A percentile compares a stretch with the other conserved stretches of the same genome.
phyloP scores from a whole-genome alignment of 1,140 invertebrate genomes.

The Meloidogyne floridensis region DNA sequence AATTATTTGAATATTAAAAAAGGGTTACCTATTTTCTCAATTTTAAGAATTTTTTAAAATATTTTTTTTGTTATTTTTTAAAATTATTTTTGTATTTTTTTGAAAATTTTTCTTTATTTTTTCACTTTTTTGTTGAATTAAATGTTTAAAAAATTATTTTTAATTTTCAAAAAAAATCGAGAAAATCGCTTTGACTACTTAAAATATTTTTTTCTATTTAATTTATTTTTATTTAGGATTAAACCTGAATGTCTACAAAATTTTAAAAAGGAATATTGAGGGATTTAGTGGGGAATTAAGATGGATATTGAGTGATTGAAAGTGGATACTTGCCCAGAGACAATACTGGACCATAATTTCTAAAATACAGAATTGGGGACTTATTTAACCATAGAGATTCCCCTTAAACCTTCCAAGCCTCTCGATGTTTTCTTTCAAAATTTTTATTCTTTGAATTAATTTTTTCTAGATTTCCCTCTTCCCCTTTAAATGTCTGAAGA shows the following conservation, averaged over 20 bases:
- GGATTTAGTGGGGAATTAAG: too few species aligned
- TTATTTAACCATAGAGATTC: too few species aligned
- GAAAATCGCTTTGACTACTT: not conserved
- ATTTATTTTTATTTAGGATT: not conserved
- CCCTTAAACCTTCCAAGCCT: too few species aligned
- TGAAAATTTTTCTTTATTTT: not conserved
- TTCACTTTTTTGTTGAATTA: not conserved
- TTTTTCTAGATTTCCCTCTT: not conserved
- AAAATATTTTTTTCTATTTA: not conserved
- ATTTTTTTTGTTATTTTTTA: not conserved
- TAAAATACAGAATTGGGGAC: too few species aligned
- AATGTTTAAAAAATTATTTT: not conserved
- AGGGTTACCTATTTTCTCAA: not conserved
- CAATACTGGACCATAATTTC: too few species aligned
- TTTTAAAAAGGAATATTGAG: too few species aligned
- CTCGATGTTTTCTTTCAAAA: too few species aligned
- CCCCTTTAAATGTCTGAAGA: not conserved
- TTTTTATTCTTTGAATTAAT: too few species aligned
- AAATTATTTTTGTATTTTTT: constrained; percentile 7
- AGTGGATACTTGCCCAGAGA: too few species aligned
- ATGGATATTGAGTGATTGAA: too few species aligned
- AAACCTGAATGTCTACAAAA: too few species aligned
- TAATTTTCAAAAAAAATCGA: not conserved
- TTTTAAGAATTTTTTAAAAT: not conserved
- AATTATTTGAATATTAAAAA: constrained; percentile 3